phyloP scores from a whole-genome alignment of 1,140 invertebrate species.

The Danaus plexippus region DNA sequence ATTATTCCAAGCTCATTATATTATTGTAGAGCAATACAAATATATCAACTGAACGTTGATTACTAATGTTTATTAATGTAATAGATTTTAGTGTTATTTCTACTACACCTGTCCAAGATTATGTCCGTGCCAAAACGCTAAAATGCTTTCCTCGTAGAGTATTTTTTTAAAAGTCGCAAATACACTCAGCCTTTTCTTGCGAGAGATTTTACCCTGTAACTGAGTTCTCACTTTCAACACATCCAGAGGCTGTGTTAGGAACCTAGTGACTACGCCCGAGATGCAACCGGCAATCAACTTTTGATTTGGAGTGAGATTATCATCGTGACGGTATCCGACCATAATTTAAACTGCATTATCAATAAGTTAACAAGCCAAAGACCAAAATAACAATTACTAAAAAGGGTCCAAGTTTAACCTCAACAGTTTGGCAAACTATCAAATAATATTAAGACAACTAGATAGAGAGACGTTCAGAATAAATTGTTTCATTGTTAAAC shows the following conservation, averaged over 20 bases:
- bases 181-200: conserved; percentile 14
- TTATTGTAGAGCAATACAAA: too few species aligned
- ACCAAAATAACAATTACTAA: too few species aligned
- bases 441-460: too few species aligned
- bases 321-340: conserved; percentile 48
- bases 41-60: too few species aligned
- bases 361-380: too few species aligned
- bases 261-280: conserved; percentile 43
- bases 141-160: conserved; percentile 42
- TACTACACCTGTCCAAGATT: conserved; percentile 44
- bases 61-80: too few species aligned
- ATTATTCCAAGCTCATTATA: too few species aligned
- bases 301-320: conserved; percentile 36
- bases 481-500: too few species aligned
- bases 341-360: conserved; percentile 21
- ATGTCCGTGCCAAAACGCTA: conserved; percentile 56
- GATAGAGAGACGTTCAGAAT: too few species aligned
- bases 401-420: too few species aligned
- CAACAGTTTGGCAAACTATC: too few species aligned
- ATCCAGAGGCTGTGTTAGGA: conserved; percentile 54
- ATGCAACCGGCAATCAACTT: conserved; percentile 49
- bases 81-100: too few species aligned
- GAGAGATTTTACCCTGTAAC: conserved; percentile 24
- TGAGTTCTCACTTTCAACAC: conserved; percentile 51
- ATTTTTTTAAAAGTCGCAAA: conserved; percentile 36